Evolutionary conservation across 2,888 invertebrate species (phyloP).

Genomic region (Meiosimyza platycephala): DNA sequence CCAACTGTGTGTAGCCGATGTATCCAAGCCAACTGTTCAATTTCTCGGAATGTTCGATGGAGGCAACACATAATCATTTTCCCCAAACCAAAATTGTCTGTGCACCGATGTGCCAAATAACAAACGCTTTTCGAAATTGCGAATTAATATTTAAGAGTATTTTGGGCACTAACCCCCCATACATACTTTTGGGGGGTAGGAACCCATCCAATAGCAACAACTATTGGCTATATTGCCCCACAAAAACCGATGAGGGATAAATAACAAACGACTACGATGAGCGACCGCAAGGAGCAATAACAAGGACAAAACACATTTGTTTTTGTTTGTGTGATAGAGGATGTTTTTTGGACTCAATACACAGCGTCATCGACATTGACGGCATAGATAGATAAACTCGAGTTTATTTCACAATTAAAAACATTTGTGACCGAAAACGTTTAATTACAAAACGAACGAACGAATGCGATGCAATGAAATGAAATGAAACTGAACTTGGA

Average conservation of each 20-base stretch:
- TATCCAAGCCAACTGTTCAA: constrained; percentile 24
- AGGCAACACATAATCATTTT: constrained; percentile 14
- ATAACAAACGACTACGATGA: constrained; percentile 17
- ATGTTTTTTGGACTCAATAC: constrained; percentile 30
- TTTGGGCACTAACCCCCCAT: neutral
- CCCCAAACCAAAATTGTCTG: neutral
- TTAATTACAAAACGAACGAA: constrained; percentile 33
- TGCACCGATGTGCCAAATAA: neutral
- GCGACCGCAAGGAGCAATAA: constrained; percentile 21
- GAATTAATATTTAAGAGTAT: constrained; percentile 28
- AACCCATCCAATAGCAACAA: constrained; percentile 7
- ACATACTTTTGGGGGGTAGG: neutral
- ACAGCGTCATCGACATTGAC: constrained; percentile 7
- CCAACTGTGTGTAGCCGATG: neutral
- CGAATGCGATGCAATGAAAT: constrained; percentile 6
- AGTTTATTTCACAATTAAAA: constrained; percentile 41
- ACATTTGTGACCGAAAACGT: constrained; percentile 40
- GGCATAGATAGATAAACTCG: constrained; percentile 28
- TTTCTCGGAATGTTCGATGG: constrained; percentile 6
- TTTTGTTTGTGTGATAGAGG: neutral
- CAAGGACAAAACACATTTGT: constrained; percentile 11
- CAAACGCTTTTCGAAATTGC: constrained; percentile 21
- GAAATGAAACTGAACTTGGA: constrained; percentile 19
- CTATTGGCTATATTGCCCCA: constrained; percentile 20
- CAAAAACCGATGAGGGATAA: constrained; percentile 26